Percentiles rank a stretch among this genome's conserved stretches.
Conservation (phyloP, 2,888 invertebrate genomes). For the Creontiades dilutus region DNA sequence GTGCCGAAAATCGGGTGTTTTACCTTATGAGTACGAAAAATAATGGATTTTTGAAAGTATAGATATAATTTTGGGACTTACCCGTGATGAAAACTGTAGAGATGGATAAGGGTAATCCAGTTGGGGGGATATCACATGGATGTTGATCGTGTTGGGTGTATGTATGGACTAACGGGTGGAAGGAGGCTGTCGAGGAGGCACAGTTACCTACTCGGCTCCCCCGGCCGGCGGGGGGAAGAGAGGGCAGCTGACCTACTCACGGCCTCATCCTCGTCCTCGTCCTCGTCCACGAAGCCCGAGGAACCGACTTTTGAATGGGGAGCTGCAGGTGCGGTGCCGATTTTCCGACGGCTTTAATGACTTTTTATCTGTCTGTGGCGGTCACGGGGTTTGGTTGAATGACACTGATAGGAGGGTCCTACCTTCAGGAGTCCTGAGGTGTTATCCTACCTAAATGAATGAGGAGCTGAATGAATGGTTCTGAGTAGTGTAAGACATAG, state of each 20-base stretch:
- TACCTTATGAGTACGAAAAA: too few species aligned
- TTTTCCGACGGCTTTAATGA: slow-evolving; percentile 22
- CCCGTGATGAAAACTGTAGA: slow-evolving; percentile 43
- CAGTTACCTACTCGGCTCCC: slow-evolving; percentile 66
- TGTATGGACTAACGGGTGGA: slow-evolving; percentile 69
- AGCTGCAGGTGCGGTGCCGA: slow-evolving; percentile 66
- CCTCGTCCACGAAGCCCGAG: too few species aligned
- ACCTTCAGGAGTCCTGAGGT: neutral
- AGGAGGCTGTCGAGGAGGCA: slow-evolving; percentile 59
- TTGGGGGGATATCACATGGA: slow-evolving; percentile 64
- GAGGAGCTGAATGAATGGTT: too few species aligned
- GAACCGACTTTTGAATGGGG: slow-evolving; percentile 51
- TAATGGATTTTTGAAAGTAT: neutral
- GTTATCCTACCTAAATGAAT: neutral
- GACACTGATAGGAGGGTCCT: neutral
- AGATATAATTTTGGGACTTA: slow-evolving; percentile 20
- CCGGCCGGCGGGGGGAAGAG: slow-evolving; percentile 18
- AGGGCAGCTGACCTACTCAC: slow-evolving; percentile 66
- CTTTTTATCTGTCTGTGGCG: slow-evolving; percentile 6
- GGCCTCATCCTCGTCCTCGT: slow-evolving; percentile 10
- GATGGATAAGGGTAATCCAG: slow-evolving; percentile 59
- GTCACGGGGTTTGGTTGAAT: neutral
- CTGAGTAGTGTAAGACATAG: too few species aligned
- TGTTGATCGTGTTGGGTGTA: slow-evolving; percentile 69
- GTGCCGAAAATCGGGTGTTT: too few species aligned